Evolutionary conservation across 2,113 vertebrate species (phyloP).

Genomic region (Steatornis caripensis): DNA sequence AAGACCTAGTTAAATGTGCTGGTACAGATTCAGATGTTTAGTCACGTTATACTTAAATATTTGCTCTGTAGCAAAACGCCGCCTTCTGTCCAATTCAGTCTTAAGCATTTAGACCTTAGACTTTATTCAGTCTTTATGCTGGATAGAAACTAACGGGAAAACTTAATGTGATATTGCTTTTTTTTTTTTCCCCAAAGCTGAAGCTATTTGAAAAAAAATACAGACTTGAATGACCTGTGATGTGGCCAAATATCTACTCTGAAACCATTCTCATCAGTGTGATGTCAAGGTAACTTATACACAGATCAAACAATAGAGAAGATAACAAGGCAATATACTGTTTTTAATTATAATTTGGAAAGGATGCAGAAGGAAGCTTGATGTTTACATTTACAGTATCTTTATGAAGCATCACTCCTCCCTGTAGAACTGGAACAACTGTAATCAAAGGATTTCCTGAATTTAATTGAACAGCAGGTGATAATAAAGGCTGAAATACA

Average conservation of each 20-base stretch:
- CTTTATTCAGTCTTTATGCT: not conserved
- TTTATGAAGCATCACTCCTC: not conserved
- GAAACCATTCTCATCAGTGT: not conserved
- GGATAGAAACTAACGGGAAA: not conserved
- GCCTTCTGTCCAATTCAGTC: not conserved
- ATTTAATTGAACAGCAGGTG: not conserved
- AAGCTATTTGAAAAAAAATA: not conserved
- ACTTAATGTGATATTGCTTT: not conserved
- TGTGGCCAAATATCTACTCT: not conserved
- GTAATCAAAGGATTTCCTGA: not conserved
- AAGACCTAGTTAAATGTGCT: not conserved
- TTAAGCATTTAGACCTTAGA: not conserved
- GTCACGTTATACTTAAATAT: not conserved
- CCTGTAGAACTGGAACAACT: not conserved
- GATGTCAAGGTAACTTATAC: not conserved
- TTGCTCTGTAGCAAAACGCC: not conserved
- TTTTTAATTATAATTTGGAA: not conserved
- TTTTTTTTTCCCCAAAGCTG: not conserved
- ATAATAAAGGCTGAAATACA: not conserved
- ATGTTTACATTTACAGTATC: not conserved
- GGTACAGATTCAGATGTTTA: not conserved
- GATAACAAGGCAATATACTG: not conserved
- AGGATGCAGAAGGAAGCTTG: not conserved
- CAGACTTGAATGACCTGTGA: not conserved
- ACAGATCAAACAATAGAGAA: not conserved